Evolutionary conservation across 1,140 invertebrate genomes (phyloP).

Genomic region (Procambarus clarkii): DNA sequence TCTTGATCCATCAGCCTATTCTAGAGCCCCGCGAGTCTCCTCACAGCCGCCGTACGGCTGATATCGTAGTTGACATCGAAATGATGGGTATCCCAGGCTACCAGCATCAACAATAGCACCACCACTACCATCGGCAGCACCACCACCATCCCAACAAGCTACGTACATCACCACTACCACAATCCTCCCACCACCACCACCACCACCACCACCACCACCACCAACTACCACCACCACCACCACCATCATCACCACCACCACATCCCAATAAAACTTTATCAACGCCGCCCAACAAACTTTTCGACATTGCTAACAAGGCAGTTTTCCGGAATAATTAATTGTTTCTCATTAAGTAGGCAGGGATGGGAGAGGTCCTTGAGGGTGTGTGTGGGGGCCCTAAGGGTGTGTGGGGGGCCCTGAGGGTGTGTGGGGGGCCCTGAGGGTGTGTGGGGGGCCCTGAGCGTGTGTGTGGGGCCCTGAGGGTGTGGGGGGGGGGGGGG

Average conservation of each 20-base stretch:
- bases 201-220: neutral
- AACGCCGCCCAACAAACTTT: constrained; percentile 30
- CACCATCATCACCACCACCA: neutral
- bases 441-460: neutral
- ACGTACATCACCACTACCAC: neutral
- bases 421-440: neutral
- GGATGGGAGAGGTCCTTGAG: neutral
- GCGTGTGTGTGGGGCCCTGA: no score
- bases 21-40: no score
- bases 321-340: constrained; percentile 60
- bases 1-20: no score
- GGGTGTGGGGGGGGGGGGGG: no score
- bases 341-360: constrained; percentile 55
- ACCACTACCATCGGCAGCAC: neutral
- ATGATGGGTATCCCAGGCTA: neutral
- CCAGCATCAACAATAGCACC: neutral
- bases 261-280: constrained; percentile 2
- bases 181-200: no score
- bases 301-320: constrained; percentile 40
- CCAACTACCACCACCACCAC: neutral
- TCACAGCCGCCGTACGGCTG: no score
- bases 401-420: neutral
- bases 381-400: neutral
- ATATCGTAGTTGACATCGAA: neutral
- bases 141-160: neutral